Evolutionary conservation across 2,113 vertebrate species (phyloP).

Genomic region (Cepphus grylle): DNA sequence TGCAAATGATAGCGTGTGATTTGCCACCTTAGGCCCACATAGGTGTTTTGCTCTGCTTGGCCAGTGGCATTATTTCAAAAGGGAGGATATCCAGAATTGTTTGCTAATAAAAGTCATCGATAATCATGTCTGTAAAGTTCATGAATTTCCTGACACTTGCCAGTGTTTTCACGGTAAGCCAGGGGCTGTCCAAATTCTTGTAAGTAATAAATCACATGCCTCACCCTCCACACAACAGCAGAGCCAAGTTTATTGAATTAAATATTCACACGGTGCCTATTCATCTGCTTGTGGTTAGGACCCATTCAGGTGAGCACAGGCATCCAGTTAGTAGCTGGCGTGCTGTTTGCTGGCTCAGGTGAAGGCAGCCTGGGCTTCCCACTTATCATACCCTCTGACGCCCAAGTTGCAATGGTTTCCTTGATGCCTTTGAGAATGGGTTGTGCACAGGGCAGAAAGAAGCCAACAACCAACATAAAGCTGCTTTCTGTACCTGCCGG

Average conservation of each 20-base stretch:
- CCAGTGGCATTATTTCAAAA: slow-evolving; percentile 2
- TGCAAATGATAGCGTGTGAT: neutral
- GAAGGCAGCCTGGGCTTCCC: neutral
- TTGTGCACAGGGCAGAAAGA: neutral
- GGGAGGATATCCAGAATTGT: slow-evolving; percentile 36
- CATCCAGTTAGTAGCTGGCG: neutral
- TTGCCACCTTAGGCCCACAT: neutral
- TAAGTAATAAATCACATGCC: slow-evolving; percentile 58
- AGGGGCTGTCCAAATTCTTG: slow-evolving; percentile 58
- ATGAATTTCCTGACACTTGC: slow-evolving; percentile 40
- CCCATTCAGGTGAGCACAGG: slow-evolving; percentile 23
- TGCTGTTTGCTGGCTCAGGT: slow-evolving; percentile 11
- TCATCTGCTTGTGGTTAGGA: slow-evolving; percentile 6
- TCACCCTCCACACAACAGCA: slow-evolving; percentile 23
- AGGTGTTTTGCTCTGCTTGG: neutral
- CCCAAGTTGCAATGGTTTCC: neutral
- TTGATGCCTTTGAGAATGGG: neutral
- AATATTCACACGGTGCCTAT: slow-evolving; percentile 50
- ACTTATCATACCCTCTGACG: neutral
- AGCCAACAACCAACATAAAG: neutral
- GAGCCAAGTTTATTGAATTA: slow-evolving; percentile 41
- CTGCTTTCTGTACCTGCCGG: neutral
- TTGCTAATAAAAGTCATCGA: slow-evolving; percentile 36
- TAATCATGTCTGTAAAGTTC: slow-evolving; percentile 29
- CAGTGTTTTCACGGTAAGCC: slow-evolving; percentile 42